phyloP scores from a whole-genome alignment of 2,888 invertebrate genomes.

The Drosophila ustulata region DNA sequence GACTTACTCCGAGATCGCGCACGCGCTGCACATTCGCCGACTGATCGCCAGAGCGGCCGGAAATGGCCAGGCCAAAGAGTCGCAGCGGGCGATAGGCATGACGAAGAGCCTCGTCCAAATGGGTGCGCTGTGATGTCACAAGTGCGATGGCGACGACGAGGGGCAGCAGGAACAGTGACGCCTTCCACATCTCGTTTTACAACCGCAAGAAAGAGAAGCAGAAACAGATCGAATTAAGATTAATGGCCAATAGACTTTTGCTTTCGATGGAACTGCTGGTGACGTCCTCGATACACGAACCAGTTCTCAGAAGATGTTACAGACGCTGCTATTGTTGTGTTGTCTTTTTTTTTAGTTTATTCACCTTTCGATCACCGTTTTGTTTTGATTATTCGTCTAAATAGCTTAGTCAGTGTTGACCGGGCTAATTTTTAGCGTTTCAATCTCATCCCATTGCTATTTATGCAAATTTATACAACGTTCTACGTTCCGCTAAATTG shows the following conservation, averaged over 20 bases:
- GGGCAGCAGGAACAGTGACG: constrained; percentile 44
- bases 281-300: constrained; percentile 77
- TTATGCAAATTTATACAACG: constrained; percentile 44
- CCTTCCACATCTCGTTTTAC: constrained; percentile 33
- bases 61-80: constrained; percentile 68
- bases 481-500: constrained; percentile 25
- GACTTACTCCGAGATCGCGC: constrained; percentile 75
- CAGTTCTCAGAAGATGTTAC: constrained; percentile 62
- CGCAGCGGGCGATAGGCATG: constrained; percentile 73
- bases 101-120: constrained; percentile 70
- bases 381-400: constrained; percentile 51
- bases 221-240: constrained; percentile 12
- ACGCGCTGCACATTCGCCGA: constrained; percentile 68
- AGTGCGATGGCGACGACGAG: constrained; percentile 34
- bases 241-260: constrained; percentile 52
- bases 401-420: constrained; percentile 36
- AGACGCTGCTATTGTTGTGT: constrained; percentile 25
- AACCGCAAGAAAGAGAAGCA: constrained; percentile 12
- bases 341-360: constrained; percentile 50
- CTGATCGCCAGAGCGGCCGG: constrained; percentile 81
- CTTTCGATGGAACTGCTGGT: constrained; percentile 29
- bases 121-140: constrained; percentile 76
- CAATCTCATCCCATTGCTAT: constrained; percentile 31
- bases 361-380: constrained; percentile 68
- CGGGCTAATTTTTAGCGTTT: constrained; percentile 46